Conservation (phyloP, 2,888 invertebrate species). For the Lagria hirta region DNA sequence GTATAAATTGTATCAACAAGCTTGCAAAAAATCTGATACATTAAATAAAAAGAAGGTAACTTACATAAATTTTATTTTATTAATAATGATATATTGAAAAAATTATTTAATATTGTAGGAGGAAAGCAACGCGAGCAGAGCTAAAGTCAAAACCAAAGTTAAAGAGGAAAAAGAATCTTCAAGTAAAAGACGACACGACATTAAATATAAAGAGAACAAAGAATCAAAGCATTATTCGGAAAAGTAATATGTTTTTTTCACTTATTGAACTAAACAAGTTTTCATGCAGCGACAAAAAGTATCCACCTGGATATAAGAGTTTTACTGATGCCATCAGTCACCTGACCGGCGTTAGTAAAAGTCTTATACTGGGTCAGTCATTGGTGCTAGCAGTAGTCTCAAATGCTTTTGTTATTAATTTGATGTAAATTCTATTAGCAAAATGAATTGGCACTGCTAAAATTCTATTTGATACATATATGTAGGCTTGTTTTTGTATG, state of each 20-base stretch:
- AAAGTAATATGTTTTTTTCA: slow-evolving; percentile 36
- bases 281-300: too few species aligned
- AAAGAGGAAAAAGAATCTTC: slow-evolving; percentile 33
- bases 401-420: too few species aligned
- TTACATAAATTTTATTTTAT: slow-evolving; percentile 13
- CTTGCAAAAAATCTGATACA: slow-evolving; percentile 59
- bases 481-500: too few species aligned
- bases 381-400: too few species aligned
- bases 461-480: too few species aligned
- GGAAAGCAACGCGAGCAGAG: slow-evolving; percentile 39
- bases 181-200: slow-evolving; percentile 41
- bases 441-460: too few species aligned
- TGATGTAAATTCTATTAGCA: too few species aligned
- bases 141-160: slow-evolving; percentile 30
- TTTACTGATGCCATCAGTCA: too few species aligned
- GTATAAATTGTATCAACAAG: slow-evolving; percentile 88
- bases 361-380: too few species aligned
- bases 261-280: too few species aligned
- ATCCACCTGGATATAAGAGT: too few species aligned
- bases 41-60: slow-evolving; percentile 32
- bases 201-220: slow-evolving; percentile 38
- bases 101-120: slow-evolving; percentile 27
- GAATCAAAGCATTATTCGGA: slow-evolving; percentile 37
- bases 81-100: slow-evolving; percentile 1
- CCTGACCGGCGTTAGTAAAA: too few species aligned